A percentile compares a stretch with the other conserved stretches of the same genome.
Evolutionary conservation across 2,797 vertebrate species (phyloP).

Genomic region (Chiroxiphia lanceolata): DNA sequence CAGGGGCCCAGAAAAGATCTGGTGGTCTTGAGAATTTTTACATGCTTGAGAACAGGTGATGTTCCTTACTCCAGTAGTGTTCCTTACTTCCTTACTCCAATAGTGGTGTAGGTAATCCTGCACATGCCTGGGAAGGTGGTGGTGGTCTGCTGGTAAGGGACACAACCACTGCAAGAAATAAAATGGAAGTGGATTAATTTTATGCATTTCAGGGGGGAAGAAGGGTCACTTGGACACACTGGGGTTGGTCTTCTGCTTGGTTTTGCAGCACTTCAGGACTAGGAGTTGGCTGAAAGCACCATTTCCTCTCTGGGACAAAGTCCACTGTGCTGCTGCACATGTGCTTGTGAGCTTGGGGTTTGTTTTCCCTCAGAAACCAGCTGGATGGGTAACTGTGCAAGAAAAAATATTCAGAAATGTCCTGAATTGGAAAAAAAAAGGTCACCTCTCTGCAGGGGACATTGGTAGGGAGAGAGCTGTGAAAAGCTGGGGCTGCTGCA

Average conservation of each 20-base stretch:
- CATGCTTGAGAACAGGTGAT: background rate
- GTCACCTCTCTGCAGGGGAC: background rate
- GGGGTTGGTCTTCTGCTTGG: background rate
- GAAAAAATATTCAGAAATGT: background rate
- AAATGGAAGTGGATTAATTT: background rate
- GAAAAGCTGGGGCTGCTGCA: background rate
- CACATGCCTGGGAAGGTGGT: background rate
- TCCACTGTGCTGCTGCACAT: fast-evolving
- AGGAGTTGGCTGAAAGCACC: background rate
- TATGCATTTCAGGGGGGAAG: fast-evolving
- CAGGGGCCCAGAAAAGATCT: background rate
- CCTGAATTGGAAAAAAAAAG: background rate
- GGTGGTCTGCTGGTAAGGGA: background rate
- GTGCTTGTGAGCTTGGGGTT: background rate
- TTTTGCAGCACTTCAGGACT: background rate
- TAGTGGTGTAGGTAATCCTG: background rate
- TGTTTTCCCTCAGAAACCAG: background rate
- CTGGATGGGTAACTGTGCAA: background rate
- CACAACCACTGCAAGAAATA: background rate
- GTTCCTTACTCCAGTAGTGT: background rate
- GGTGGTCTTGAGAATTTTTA: background rate
- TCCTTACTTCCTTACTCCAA: background rate
- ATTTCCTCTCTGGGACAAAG: background rate
- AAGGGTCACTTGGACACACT: background rate
- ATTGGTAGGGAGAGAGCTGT: background rate